Evolutionary conservation across 35 echinoderm and acorn worm genomes (phyloP).

Genomic region (Ptychodera flava): DNA sequence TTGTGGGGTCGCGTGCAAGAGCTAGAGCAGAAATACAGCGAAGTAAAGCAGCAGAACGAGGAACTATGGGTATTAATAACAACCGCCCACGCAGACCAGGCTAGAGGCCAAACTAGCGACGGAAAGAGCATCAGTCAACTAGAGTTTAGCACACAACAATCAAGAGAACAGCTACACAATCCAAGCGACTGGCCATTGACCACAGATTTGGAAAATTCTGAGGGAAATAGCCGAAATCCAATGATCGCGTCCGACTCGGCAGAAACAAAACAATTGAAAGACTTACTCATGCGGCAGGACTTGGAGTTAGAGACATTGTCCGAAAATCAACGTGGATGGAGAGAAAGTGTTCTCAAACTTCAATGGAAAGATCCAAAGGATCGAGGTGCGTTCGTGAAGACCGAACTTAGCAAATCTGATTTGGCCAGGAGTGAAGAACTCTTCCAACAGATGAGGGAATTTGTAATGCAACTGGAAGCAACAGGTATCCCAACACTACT

Average conservation of each 20-base stretch:
- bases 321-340: background rate
- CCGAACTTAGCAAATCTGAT: background rate
- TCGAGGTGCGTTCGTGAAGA: background rate
- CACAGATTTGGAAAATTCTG: background rate
- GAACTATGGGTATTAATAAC: background rate
- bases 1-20: background rate
- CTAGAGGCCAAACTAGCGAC: background rate
- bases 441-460: background rate
- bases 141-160: background rate
- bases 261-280: background rate
- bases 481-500: background rate
- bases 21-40: background rate
- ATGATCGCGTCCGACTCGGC: background rate
- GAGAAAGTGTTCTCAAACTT: background rate
- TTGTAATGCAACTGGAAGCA: background rate
- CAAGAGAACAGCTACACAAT: background rate
- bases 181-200: background rate
- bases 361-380: background rate
- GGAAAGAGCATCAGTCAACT: background rate
- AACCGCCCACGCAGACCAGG: background rate
- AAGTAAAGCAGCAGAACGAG: background rate
- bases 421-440: background rate
- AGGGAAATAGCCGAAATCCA: background rate
- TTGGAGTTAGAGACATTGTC: background rate
- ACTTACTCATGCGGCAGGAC: background rate